Conservation (phyloP, 2,888 invertebrate genomes). For the Chymomyza amoena region DNA sequence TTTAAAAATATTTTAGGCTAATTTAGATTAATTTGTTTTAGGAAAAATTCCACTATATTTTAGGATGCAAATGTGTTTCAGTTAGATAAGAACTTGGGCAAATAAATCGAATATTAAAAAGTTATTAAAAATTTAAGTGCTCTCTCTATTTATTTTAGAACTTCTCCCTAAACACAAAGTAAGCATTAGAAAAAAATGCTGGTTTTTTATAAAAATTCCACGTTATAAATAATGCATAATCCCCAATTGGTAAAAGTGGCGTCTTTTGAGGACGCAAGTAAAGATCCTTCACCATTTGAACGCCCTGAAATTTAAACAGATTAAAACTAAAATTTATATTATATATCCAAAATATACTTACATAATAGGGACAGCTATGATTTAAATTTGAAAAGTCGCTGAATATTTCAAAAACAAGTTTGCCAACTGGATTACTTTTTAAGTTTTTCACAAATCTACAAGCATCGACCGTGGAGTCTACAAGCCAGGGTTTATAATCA, state of each 20-base stretch:
- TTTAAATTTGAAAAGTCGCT: background rate
- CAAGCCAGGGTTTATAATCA: conserved; percentile 6
- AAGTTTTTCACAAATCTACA: background rate
- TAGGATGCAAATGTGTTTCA: too few species aligned
- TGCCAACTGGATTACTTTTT: background rate
- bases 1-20: too few species aligned
- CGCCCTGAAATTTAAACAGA: background rate
- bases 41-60: too few species aligned
- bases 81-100: too few species aligned
- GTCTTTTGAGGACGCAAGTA: too few species aligned
- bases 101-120: too few species aligned
- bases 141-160: background rate
- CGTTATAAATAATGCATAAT: background rate
- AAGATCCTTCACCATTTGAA: background rate
- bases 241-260: background rate
- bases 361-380: background rate
- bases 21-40: too few species aligned
- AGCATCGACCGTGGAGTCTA: background rate
- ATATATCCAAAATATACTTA: background rate
- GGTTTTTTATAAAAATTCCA: background rate
- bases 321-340: background rate
- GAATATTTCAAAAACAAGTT: background rate
- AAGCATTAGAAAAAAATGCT: background rate
- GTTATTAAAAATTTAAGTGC: too few species aligned
- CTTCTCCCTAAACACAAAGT: background rate